Percentiles rank a stretch among this genome's conserved stretches.
Conservation (phyloP, 2,113 vertebrate genomes). For the Pseudorasbora parva region DNA sequence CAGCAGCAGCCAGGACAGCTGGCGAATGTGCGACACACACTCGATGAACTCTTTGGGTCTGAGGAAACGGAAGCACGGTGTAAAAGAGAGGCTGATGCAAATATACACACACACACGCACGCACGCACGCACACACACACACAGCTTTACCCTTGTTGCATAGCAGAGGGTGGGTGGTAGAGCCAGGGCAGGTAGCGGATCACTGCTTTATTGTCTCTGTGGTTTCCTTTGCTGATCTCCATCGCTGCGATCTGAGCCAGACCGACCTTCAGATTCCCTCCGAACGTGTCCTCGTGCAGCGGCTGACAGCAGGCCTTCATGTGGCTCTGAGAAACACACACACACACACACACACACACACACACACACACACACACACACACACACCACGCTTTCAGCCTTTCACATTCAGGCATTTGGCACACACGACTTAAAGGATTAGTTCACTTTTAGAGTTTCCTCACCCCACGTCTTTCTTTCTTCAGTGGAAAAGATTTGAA, state of each 20-base stretch:
- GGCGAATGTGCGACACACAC: constrained; percentile 96
- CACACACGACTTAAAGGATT: too few relatives aligned
- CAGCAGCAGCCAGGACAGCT: constrained; percentile 96
- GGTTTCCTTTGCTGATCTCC: constrained; percentile 98
- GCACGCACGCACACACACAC: background rate
- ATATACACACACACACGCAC: background rate
- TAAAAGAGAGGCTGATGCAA: background rate
- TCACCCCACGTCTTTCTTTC: too few relatives aligned
- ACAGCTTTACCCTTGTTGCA: constrained; percentile 93
- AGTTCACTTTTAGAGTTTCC: too few relatives aligned
- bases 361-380: too few relatives aligned
- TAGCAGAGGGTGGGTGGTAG: constrained; percentile 94
- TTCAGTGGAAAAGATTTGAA: too few relatives aligned
- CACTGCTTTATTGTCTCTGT: constrained; percentile 97
- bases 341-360: background rate
- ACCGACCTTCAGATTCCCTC: constrained; percentile 97
- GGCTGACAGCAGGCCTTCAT: constrained; percentile 99
- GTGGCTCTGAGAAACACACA: constrained; percentile 81
- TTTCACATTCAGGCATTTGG: background rate
- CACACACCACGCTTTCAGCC: too few relatives aligned
- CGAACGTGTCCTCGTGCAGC: constrained; percentile 96
- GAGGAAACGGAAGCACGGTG: constrained; percentile 42
- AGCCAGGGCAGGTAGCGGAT: constrained; percentile 96
- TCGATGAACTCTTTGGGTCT: constrained; percentile 99
- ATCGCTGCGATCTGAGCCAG: constrained; percentile 95